Percentiles rank a stretch among this genome's conserved stretches.
Evolutionary conservation across 2,888 invertebrate species (phyloP).

Genomic region (Chrysomela aeneicollis): DNA sequence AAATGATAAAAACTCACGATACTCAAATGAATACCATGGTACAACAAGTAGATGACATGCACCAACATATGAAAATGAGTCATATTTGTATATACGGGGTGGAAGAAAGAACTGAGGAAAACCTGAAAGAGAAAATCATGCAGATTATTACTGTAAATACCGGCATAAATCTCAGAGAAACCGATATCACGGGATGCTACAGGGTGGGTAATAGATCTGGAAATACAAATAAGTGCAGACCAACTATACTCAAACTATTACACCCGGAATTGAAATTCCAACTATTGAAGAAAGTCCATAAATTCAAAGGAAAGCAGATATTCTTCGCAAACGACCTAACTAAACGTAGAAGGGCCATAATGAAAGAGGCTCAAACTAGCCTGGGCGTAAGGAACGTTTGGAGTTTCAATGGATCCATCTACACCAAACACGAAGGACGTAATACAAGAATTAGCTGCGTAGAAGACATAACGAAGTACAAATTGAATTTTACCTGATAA

Average conservation of each 20-base stretch:
- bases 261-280: slow-evolving; percentile 1
- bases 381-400: slow-evolving; percentile 1
- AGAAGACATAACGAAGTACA: neutral
- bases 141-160: neutral
- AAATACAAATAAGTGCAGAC: neutral
- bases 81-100: slow-evolving; percentile 6
- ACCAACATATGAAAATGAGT: neutral
- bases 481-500: neutral
- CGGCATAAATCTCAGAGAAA: neutral
- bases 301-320: slow-evolving; percentile 9
- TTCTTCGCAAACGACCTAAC: slow-evolving; percentile 3
- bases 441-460: neutral
- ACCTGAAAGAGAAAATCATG: slow-evolving; percentile 2
- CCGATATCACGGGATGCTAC: neutral
- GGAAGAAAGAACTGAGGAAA: neutral
- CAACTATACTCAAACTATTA: neutral
- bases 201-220: slow-evolving; percentile 1
- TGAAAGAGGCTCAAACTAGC: slow-evolving; percentile 3
- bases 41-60: neutral
- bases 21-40: neutral
- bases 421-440: slow-evolving; percentile 2
- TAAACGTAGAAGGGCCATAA: neutral
- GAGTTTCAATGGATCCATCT: neutral
- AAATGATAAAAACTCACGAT: neutral
- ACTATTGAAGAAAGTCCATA: neutral